Conservation (phyloP, 2,888 invertebrate species). For the Mythimna impura region DNA sequence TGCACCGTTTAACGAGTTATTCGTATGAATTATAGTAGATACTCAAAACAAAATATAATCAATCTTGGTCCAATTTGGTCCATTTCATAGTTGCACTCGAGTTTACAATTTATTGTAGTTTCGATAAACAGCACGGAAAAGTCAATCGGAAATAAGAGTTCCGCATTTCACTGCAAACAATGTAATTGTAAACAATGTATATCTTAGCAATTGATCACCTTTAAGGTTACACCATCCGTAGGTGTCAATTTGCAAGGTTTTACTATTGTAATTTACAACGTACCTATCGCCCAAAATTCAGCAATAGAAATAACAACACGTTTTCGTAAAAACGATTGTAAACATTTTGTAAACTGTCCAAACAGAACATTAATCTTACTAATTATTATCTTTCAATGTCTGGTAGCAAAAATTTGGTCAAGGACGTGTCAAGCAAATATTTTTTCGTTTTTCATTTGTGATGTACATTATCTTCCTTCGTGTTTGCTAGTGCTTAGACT, state of each 20-base stretch:
- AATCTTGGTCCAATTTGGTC: not conserved
- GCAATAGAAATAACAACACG: not conserved
- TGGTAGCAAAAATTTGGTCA: slow-evolving; percentile 35
- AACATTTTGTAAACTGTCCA: slow-evolving; percentile 22
- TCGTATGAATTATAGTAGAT: not conserved
- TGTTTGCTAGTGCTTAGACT: not conserved
- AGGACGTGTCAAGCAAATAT: slow-evolving; percentile 20
- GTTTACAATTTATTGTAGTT: slow-evolving; percentile 18
- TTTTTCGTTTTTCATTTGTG: not conserved
- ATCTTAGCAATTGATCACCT: slow-evolving; percentile 32
- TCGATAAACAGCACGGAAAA: slow-evolving; percentile 15
- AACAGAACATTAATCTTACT: slow-evolving; percentile 38
- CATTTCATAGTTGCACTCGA: not conserved
- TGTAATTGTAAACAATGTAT: slow-evolving; percentile 42
- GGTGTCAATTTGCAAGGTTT: slow-evolving; percentile 37
- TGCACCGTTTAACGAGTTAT: not conserved
- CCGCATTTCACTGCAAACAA: slow-evolving; percentile 46
- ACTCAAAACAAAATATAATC: slow-evolving; percentile 7
- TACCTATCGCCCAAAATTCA: not conserved
- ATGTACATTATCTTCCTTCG: not conserved
- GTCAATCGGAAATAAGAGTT: slow-evolving; percentile 47
- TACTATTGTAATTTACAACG: slow-evolving; percentile 21
- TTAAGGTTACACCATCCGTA: slow-evolving; percentile 3
- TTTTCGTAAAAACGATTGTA: slow-evolving; percentile 5
- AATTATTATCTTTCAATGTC: slow-evolving; percentile 44